A percentile compares a stretch with the other conserved stretches of the same genome.
Evolutionary conservation across 1,140 invertebrate genomes (phyloP).

Genomic region (Drosophila malerkotliana): DNA sequence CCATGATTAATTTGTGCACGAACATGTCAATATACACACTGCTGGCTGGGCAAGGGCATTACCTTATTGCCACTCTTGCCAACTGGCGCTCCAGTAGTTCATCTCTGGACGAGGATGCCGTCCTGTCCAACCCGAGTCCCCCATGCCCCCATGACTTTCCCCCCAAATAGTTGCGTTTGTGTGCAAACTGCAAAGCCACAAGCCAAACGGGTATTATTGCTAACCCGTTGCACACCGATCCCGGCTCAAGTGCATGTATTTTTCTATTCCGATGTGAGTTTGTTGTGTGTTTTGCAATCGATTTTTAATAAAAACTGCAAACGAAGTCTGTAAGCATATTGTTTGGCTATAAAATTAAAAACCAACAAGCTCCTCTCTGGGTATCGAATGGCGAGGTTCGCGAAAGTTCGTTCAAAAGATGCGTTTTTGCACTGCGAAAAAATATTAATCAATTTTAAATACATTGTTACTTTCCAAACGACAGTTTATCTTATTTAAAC

Average conservation of each 20-base stretch:
- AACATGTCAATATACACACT: constrained; percentile 36
- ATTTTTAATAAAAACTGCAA: constrained; percentile 78
- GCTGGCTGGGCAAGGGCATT: neutral
- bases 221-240: constrained; percentile 16
- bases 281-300: constrained; percentile 38
- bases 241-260: constrained; percentile 12
- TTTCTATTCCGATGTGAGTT: constrained; percentile 17
- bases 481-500: neutral
- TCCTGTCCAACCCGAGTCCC: no score
- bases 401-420: constrained; percentile 13
- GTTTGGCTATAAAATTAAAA: constrained; percentile 81
- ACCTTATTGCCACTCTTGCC: constrained; percentile 21
- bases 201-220: constrained; percentile 54
- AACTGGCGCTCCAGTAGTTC: constrained; percentile 11
- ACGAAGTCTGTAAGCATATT: constrained; percentile 70
- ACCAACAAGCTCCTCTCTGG: constrained; percentile 57
- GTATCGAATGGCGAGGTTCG: constrained; percentile 22
- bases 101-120: neutral
- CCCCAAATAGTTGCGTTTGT: constrained; percentile 1
- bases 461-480: no score
- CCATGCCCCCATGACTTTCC: neutral
- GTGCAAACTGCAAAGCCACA: constrained; percentile 60
- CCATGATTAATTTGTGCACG: constrained; percentile 31
- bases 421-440: constrained; percentile 1
- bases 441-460: neutral